These are phyloP conservation scores for Zosterops pallidus DNA, from an alignment of 2,113 vertebrate species.

Conservation along the genomic window DNA sequence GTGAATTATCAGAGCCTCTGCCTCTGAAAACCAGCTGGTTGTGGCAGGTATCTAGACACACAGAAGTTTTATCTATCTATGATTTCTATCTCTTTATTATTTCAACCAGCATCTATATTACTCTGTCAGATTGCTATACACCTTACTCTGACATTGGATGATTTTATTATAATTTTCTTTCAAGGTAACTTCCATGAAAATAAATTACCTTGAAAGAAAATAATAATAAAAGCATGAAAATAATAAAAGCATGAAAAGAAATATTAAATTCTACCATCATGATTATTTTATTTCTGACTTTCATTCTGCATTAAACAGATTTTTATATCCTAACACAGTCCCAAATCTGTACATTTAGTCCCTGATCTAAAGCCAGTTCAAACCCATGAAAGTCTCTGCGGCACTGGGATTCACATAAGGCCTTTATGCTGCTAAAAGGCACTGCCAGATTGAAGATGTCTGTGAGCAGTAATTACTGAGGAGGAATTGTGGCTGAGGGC, in stretches of 20 bases:
- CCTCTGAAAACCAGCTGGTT: background rate
- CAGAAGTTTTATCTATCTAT: background rate
- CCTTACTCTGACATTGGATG: background rate
- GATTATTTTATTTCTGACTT: background rate
- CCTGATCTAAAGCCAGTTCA: constrained; percentile 13
- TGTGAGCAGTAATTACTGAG: constrained; percentile 4
- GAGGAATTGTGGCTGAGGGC: background rate
- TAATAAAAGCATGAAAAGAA: background rate
- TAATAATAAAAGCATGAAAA: background rate
- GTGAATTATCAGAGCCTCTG: background rate
- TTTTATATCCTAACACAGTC: background rate
- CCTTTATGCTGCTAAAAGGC: background rate
- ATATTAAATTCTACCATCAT: background rate
- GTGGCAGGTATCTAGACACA: background rate
- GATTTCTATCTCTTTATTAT: constrained; percentile 13
- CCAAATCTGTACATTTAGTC: background rate
- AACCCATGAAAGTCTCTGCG: background rate
- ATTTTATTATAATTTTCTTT: constrained; percentile 21
- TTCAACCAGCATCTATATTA: background rate
- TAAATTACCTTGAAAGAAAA: background rate
- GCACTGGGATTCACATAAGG: background rate
- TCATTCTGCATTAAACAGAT: background rate
- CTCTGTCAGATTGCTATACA: background rate
- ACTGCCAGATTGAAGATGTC: background rate
- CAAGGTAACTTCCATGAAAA: background rate